Percentiles rank a stretch among this genome's conserved stretches.
Evolutionary conservation across 1,140 invertebrate species (phyloP).

Genomic region (Trypoxylus dichotomus): DNA sequence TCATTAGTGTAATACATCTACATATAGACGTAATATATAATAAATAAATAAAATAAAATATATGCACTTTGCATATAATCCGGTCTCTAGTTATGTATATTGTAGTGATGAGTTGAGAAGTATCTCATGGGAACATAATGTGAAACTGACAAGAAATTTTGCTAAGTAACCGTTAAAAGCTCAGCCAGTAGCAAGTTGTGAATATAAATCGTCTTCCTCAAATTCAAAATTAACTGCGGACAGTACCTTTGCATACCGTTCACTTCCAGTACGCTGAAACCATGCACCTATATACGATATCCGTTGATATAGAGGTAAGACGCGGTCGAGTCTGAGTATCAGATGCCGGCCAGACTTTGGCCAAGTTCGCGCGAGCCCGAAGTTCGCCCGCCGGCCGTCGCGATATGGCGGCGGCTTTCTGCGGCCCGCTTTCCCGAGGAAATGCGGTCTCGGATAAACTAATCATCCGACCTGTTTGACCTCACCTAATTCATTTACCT

Average conservation of each 20-base stretch:
- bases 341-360: background rate
- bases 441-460: slow-evolving; percentile 50
- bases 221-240: no score
- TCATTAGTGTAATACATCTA: no score
- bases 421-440: slow-evolving; percentile 35
- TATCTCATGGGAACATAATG: no score
- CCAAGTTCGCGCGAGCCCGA: background rate
- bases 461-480: slow-evolving; percentile 51
- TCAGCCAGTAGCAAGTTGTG: no score
- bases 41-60: no score
- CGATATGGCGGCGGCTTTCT: background rate
- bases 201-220: no score
- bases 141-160: no score
- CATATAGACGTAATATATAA: no score
- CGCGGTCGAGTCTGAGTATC: background rate
- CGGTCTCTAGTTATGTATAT: no score
- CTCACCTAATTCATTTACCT: slow-evolving; percentile 50
- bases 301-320: background rate
- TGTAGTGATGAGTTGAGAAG: no score
- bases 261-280: background rate
- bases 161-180: no score
- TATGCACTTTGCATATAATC: no score
- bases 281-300: background rate
- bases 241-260: background rate
- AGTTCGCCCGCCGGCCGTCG: slow-evolving; percentile 1